These are phyloP conservation scores for Slavum lentiscoides DNA, from an alignment of 2,888 invertebrate genomes.

Conservation along the genomic window DNA sequence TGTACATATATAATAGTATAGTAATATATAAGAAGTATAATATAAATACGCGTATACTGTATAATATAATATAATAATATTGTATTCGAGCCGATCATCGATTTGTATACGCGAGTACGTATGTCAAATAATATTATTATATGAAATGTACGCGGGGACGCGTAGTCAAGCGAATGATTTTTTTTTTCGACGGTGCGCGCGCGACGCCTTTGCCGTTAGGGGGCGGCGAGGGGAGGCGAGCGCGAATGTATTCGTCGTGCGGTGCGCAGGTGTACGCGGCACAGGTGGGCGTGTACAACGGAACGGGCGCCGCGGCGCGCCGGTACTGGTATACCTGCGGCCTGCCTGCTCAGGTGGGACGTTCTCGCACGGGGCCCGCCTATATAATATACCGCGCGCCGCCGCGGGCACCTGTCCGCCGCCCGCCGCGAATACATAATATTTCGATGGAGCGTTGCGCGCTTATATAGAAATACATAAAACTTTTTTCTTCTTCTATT, in stretches of 20 bases:
- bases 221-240: neutral
- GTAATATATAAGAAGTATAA: too few species aligned
- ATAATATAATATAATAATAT: too few species aligned
- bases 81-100: too few species aligned
- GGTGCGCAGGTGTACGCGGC: constrained; percentile 55
- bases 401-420: constrained; percentile 26
- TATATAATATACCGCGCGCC: constrained; percentile 11
- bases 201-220: neutral
- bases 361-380: constrained; percentile 32
- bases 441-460: neutral
- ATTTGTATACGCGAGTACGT: too few species aligned
- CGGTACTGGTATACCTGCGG: constrained; percentile 8
- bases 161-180: neutral
- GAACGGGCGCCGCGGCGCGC: constrained; percentile 27
- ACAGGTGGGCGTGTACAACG: constrained; percentile 54
- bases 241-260: constrained; percentile 28
- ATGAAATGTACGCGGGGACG: too few species aligned
- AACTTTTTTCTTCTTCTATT: too few species aligned
- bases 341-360: constrained; percentile 42
- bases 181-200: neutral
- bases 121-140: too few species aligned
- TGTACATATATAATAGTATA: too few species aligned
- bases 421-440: constrained; percentile 35
- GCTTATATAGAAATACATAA: too few species aligned
- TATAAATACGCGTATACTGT: too few species aligned